These are phyloP conservation scores for Eristalis intricaria DNA, from an alignment of 2,888 invertebrate genomes.

Conservation along the genomic window DNA sequence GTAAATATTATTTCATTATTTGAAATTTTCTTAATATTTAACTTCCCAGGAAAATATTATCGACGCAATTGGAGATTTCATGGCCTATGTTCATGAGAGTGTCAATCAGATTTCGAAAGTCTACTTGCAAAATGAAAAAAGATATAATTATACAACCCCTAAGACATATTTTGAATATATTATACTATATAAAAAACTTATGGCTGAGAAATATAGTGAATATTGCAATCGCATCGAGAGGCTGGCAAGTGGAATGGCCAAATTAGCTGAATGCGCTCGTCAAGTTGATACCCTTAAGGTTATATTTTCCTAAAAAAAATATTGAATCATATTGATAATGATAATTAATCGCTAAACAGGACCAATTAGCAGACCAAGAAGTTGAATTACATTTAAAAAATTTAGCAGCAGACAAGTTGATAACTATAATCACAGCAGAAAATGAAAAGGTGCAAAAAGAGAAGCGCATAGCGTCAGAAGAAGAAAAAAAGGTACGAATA, in stretches of 20 bases:
- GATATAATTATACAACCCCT: slow-evolving; percentile 98
- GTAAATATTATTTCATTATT: slow-evolving; percentile 38
- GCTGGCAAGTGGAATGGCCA: slow-evolving; percentile 94
- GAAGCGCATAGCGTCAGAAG: slow-evolving; percentile 90
- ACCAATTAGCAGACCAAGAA: slow-evolving; percentile 87
- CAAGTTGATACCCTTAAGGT: slow-evolving; percentile 94
- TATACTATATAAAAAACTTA: slow-evolving; percentile 89
- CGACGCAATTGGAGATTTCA: slow-evolving; percentile 90
- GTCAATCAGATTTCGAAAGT: slow-evolving; percentile 93
- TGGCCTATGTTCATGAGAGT: slow-evolving; percentile 95
- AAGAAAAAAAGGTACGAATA: slow-evolving; percentile 94
- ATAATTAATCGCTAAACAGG: slow-evolving; percentile 72
- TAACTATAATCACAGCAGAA: slow-evolving; percentile 93
- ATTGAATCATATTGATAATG: neutral
- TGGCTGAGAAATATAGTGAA: slow-evolving; percentile 86
- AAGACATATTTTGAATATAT: slow-evolving; percentile 99
- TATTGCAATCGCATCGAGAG: slow-evolving; percentile 89
- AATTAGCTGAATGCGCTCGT: slow-evolving; percentile 91
- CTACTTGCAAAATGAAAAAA: slow-evolving; percentile 92
- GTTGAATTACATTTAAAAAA: slow-evolving; percentile 93
- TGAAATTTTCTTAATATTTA: neutral
- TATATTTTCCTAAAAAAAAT: slow-evolving; percentile 68
- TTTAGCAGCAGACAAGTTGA: slow-evolving; percentile 93
- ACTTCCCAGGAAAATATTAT: slow-evolving; percentile 83
- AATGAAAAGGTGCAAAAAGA: slow-evolving; percentile 95